Evolutionary conservation across 2,888 invertebrate species (phyloP), one percentile per base, ranked within the genome.

Genomic region (Monochamus alternatus): DNA sequence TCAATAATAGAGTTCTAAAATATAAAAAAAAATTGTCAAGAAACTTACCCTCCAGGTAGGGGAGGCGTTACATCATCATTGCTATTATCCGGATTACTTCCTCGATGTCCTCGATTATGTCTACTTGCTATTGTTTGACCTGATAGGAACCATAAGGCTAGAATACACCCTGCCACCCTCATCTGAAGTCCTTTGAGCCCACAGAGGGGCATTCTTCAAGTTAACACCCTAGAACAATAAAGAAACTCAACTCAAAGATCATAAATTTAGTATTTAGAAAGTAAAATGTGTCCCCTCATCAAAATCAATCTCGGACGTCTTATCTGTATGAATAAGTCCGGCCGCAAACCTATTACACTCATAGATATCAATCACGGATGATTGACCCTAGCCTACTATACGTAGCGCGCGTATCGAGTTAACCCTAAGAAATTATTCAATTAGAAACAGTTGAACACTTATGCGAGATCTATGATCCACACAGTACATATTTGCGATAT

Each of bases 1-100:
- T n/a, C n/a, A n/a, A n/a, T n/a, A n/a, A n/a, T n/a, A n/a, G n/a
- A n/a, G n/a, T n/a, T n/a, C n/a, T n/a, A n/a, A n/a, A n/a, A n/a
- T n/a, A 5, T 38, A 38, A 4, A 38, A 38, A 4, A 38, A 38
- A 38, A 38, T 38, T 38, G 7, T 14, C 55, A 55, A n/a, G 7
- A 65, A 59, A 78, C 84, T 84, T 78, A 84, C 85, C 85, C 85
- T 79, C 84, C 85, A 62, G 85, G 84, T 63, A 82, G 79, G 60
- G 84, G 78, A 51, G 82, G 81, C 66, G 71, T 9, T 77, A 75
- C 64, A 82, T 55, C 55, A 2, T 55, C 55, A 7, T n/a, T n/a
- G 7, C 14, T 55, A 47, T 9, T 84, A 51, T 82, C 83, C 64
- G 81, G 77, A 55, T 83, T 70, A 52, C 32, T 72, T 43, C 69